These are phyloP conservation scores for Tetramorium simillimum DNA, from an alignment of 1,140 invertebrate species.

Conservation along the genomic window DNA sequence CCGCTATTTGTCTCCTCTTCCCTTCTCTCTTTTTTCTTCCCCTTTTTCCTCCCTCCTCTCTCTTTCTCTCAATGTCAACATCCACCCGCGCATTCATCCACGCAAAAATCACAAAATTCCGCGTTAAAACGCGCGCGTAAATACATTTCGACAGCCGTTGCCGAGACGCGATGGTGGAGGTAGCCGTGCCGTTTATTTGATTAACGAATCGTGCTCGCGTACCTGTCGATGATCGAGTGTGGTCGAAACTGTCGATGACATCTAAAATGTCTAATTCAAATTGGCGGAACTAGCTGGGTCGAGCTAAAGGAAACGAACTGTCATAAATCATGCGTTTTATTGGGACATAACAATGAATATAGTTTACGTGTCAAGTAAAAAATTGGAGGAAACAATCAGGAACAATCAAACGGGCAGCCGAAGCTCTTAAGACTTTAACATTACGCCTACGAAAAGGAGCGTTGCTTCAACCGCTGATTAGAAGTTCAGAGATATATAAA, in stretches of 20 bases:
- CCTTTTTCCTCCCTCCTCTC: constrained; percentile 30
- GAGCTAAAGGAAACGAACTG: constrained; percentile 50
- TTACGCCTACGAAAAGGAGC: constrained; percentile 47
- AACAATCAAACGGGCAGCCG: constrained; percentile 40
- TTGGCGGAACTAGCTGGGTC: constrained; percentile 47
- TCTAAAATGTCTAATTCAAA: constrained; percentile 57
- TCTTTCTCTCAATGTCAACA: constrained; percentile 62
- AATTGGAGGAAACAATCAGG: constrained; percentile 43
- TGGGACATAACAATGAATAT: constrained; percentile 24
- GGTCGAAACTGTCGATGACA: constrained; percentile 49
- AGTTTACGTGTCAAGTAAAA: constrained; percentile 29
- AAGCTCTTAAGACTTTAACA: constrained; percentile 46
- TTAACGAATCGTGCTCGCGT: constrained; percentile 58
- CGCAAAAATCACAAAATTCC: constrained; percentile 75
- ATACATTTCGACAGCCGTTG: constrained; percentile 47
- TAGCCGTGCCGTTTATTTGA: constrained; percentile 50
- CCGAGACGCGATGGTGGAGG: constrained; percentile 23
- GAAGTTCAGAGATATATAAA: constrained; percentile 40
- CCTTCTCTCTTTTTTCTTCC: background rate
- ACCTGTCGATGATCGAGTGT: constrained; percentile 58
- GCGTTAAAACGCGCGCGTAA: constrained; percentile 65
- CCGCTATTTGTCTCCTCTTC: constrained; percentile 5
- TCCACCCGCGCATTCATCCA: constrained; percentile 72
- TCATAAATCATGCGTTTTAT: constrained; percentile 59
- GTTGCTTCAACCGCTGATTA: constrained; percentile 42